Conservation (phyloP, 1,140 invertebrate species). For the Caenorhabditis inopinata region DNA sequence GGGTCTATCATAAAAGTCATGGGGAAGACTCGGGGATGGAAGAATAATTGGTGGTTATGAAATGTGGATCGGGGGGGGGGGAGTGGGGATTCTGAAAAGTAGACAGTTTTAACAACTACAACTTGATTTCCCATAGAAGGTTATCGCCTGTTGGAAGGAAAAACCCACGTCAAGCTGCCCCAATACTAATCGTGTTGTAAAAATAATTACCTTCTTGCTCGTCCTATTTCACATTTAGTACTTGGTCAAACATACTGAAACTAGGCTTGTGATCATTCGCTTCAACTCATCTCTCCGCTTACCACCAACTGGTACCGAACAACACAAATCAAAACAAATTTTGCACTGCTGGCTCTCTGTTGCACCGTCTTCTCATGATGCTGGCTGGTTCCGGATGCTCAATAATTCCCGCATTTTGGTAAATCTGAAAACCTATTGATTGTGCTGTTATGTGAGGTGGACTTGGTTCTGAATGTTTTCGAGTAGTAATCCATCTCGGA, state of each 20-base stretch:
- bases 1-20: no score
- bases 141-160: no score
- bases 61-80: no score
- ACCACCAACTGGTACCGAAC: conserved; percentile 10
- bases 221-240: neutral
- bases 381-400: conserved; percentile 2
- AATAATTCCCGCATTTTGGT: conserved; percentile 1
- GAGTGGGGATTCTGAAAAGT: no score
- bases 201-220: neutral
- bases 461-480: neutral
- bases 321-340: neutral
- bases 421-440: neutral
- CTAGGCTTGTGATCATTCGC: neutral
- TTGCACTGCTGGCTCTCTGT: neutral
- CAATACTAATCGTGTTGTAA: no score
- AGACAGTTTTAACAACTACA: no score
- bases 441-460: neutral
- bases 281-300: neutral
- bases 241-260: conserved; percentile 26
- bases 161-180: no score
- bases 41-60: no score
- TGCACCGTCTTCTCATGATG: neutral
- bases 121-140: no score
- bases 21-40: no score
- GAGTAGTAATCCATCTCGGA: neutral